Evolutionary conservation across 1,140 invertebrate species (phyloP).

Genomic region (Drosophila ohnishii): DNA sequence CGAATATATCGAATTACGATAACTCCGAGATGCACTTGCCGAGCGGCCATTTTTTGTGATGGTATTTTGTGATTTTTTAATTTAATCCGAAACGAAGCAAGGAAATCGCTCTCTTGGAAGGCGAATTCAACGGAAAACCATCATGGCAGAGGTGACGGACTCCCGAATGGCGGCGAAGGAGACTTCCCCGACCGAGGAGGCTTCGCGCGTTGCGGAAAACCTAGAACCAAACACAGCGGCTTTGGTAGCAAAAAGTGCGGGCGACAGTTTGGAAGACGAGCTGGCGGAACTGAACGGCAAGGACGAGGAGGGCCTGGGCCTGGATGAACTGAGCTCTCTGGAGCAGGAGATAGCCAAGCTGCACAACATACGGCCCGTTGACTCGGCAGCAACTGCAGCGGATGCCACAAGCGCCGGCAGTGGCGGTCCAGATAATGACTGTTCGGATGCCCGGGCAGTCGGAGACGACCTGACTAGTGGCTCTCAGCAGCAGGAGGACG

Average conservation of each 20-base stretch:
- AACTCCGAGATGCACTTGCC: constrained; percentile 4
- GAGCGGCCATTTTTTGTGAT: constrained; percentile 22
- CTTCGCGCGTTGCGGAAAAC: constrained; percentile 3
- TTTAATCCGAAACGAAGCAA: constrained; percentile 5
- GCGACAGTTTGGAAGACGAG: constrained; percentile 29
- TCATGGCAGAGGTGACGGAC: constrained; percentile 51
- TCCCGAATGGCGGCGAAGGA: constrained; percentile 15
- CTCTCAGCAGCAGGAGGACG: constrained; percentile 11
- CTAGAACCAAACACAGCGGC: constrained; percentile 32
- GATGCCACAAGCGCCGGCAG: constrained; percentile 1
- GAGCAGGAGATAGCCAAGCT: constrained; percentile 79
- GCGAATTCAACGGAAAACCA: background rate
- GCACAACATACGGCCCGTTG: constrained; percentile 54
- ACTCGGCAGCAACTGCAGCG: background rate
- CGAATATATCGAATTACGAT: constrained; percentile 2
- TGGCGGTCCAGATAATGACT: constrained; percentile 19
- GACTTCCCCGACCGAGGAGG: background rate
- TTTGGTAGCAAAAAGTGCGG: constrained; percentile 40
- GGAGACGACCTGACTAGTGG: constrained; percentile 4
- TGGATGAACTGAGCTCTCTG: constrained; percentile 71
- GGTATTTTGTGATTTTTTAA: constrained; percentile 15
- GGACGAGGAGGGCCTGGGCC: constrained; percentile 12
- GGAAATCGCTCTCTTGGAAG: background rate
- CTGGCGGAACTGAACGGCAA: constrained; percentile 35
- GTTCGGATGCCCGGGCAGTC: background rate